Percentiles rank a stretch among this genome's conserved stretches.
Evolutionary conservation across 2,797 vertebrate genomes (phyloP).

Genomic region (Labeo calbasu): DNA sequence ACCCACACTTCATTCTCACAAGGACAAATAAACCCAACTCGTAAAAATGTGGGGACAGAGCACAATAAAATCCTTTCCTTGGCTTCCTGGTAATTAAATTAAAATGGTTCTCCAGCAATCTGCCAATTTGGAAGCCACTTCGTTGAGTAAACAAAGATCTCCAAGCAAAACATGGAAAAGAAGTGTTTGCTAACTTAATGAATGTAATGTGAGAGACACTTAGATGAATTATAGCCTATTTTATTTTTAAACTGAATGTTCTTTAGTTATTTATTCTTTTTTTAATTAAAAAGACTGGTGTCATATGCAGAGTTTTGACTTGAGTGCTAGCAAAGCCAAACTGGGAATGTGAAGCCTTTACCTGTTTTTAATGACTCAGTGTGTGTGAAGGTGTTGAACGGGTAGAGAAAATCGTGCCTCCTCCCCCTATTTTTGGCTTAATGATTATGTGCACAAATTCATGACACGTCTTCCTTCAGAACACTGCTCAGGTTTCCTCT

Average conservation of each 20-base stretch:
- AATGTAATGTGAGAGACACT: background rate
- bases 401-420: background rate
- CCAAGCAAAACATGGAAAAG: background rate
- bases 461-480: conserved; percentile 29
- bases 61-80: conserved; percentile 34
- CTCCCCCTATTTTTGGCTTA: conserved; percentile 12
- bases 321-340: background rate
- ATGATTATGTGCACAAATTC: conserved; percentile 26
- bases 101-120: background rate
- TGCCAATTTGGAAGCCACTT: conserved; percentile 31
- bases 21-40: conserved; percentile 38
- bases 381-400: conserved; percentile 12
- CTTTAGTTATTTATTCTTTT: background rate
- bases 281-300: background rate
- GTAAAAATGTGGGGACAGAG: conserved; percentile 45
- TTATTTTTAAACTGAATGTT: background rate
- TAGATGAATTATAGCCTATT: background rate
- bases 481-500: conserved; percentile 27
- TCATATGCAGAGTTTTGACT: background rate
- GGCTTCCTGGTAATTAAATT: conserved; percentile 30
- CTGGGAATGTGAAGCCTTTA: background rate
- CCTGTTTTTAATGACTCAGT: background rate
- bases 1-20: conserved; percentile 11
- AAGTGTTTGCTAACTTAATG: background rate
- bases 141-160: conserved; percentile 12